Conservation (phyloP, 2,113 vertebrate species). For the Mus spicilegus region DNA sequence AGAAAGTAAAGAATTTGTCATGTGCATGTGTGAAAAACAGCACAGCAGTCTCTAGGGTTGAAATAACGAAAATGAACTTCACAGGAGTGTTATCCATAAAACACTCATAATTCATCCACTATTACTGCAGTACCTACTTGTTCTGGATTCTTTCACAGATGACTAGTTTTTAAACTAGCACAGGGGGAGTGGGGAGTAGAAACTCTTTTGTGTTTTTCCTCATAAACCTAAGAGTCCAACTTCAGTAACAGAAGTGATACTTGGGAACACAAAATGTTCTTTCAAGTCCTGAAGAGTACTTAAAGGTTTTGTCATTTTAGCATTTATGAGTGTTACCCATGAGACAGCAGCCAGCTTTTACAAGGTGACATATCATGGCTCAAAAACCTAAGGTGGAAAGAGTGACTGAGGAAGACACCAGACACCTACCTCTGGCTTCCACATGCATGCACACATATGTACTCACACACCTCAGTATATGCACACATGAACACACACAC, state of each 20-base stretch:
- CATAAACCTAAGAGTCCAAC: slow-evolving; percentile 32
- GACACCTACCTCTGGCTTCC: not conserved
- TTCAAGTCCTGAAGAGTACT: not conserved
- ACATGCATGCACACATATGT: no score
- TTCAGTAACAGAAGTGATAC: slow-evolving; percentile 31
- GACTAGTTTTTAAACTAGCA: slow-evolving; percentile 43
- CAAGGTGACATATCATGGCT: not conserved
- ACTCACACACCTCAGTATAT: not conserved
- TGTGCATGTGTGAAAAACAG: not conserved
- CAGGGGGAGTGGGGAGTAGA: no score
- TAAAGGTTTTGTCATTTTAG: slow-evolving; percentile 34
- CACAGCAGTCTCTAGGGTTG: not conserved
- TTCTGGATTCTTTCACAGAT: slow-evolving; percentile 9
- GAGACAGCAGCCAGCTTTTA: not conserved
- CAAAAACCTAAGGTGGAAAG: not conserved
- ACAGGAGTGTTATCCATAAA: not conserved
- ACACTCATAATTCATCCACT: not conserved
- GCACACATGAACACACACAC: not conserved
- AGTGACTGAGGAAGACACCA: not conserved
- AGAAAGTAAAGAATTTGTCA: not conserved
- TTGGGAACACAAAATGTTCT: not conserved
- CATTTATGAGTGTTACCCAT: not conserved
- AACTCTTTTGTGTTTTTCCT: slow-evolving; percentile 56
- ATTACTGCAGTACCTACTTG: not conserved
- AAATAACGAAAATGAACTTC: not conserved